Evolutionary conservation across 2,113 vertebrate genomes (phyloP).

Genomic region (Mirounga angustirostris): DNA sequence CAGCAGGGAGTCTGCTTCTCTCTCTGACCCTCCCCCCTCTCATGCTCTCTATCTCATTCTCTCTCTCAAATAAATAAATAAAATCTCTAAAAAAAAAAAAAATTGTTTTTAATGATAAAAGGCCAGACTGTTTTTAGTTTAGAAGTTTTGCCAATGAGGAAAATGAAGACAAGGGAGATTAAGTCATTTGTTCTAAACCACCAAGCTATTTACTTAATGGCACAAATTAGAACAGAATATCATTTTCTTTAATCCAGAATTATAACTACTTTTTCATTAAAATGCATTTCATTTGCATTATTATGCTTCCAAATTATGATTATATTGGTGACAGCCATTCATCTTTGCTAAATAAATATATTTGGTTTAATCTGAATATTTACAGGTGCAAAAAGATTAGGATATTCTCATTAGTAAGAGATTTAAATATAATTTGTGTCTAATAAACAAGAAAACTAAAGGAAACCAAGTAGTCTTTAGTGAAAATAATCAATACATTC

Average conservation of each 20-base stretch:
- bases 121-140: background rate
- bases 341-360: background rate
- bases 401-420: constrained; percentile 24
- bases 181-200: background rate
- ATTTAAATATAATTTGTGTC: background rate
- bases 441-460: background rate
- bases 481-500: background rate
- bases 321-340: background rate
- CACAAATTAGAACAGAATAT: background rate
- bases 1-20: too few relatives aligned
- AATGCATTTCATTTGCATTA: background rate
- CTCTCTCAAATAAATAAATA: too few relatives aligned
- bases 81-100: background rate
- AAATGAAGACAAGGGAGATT: background rate
- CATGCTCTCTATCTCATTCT: too few relatives aligned
- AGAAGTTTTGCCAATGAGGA: background rate
- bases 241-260: background rate
- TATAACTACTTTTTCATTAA: background rate
- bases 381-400: background rate
- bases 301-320: background rate
- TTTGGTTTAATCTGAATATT: background rate
- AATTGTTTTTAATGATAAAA: background rate
- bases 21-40: too few relatives aligned
- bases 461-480: background rate
- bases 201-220: background rate